Conservation (phyloP, 2,888 invertebrate genomes). For the Apotomis capreana region DNA sequence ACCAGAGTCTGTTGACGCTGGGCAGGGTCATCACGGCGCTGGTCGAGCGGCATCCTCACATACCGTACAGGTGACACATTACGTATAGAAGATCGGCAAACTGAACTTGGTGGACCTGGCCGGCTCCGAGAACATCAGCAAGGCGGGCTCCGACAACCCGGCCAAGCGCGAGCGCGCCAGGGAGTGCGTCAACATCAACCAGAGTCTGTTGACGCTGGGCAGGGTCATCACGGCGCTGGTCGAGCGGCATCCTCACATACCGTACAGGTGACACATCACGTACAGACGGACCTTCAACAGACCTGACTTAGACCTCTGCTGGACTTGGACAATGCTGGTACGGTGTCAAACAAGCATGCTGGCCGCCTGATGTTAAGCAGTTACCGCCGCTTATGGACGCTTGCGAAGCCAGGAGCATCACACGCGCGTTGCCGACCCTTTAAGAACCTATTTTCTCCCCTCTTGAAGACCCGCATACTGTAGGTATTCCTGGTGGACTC, state of each 20-base stretch:
- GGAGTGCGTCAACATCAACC: conserved; percentile 98
- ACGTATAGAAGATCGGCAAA: conserved; percentile 91
- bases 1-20: conserved; percentile 96
- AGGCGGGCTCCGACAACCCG: conserved; percentile 96
- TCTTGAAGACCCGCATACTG: no score
- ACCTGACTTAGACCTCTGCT: no score
- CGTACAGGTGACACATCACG: conserved; percentile 88
- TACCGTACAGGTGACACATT: conserved; percentile 91
- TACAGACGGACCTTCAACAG: no score
- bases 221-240: conserved; percentile 97
- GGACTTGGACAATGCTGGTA: no score
- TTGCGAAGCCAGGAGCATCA: no score
- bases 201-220: conserved; percentile 96
- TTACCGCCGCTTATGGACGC: no score
- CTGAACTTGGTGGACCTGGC: conserved; percentile 99
- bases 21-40: conserved; percentile 97
- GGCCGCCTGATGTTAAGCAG: no score
- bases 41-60: conserved; percentile 95
- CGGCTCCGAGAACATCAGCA: conserved; percentile 98
- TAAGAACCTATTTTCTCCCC: no score
- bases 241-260: conserved; percentile 95
- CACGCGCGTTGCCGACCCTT: no score
- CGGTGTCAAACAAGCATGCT: no score
- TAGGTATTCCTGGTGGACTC: no score
- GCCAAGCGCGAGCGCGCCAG: conserved; percentile 86